Conservation (phyloP, 2,797 vertebrate genomes). For the Mus spretus region DNA sequence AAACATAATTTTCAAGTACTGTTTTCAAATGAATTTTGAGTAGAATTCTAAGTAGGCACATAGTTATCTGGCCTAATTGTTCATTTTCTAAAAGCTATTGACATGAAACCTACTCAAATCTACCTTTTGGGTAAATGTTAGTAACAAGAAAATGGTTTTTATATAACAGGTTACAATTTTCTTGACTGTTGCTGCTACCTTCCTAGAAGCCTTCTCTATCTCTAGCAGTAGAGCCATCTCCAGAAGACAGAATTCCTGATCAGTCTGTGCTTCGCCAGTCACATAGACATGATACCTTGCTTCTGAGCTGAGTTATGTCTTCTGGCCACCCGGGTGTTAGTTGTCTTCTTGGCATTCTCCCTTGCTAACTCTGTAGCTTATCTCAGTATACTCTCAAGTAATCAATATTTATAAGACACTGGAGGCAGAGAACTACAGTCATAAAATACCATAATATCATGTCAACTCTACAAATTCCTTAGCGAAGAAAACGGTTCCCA, state of each 20-base stretch:
- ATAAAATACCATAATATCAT: conserved; percentile 75
- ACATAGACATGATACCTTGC: conserved; percentile 31
- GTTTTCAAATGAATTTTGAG: conserved; percentile 17
- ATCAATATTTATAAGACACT: conserved; percentile 80
- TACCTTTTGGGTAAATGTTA: conserved; percentile 29
- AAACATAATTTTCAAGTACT: neutral
- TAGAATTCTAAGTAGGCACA: conserved; percentile 8
- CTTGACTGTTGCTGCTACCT: conserved; percentile 2
- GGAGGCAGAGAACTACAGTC: conserved; percentile 61
- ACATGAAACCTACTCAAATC: neutral
- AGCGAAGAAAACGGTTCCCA: conserved; percentile 68
- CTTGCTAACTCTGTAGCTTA: conserved; percentile 72
- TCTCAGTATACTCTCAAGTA: conserved; percentile 63
- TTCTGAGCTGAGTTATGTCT: conserved; percentile 56
- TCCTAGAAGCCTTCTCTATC: neutral
- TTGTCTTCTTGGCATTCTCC: conserved; percentile 69
- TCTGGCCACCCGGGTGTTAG: neutral
- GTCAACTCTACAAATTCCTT: conserved; percentile 65
- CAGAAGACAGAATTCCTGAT: neutral
- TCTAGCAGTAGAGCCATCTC: neutral
- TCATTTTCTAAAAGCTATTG: conserved; percentile 25
- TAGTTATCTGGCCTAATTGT: neutral
- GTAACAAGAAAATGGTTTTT: neutral
- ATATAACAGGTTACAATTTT: neutral
- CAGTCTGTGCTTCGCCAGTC: neutral